These are phyloP conservation scores for Zaprionus lineosus DNA, from an alignment of 2,888 invertebrate species.

Conservation along the genomic window DNA sequence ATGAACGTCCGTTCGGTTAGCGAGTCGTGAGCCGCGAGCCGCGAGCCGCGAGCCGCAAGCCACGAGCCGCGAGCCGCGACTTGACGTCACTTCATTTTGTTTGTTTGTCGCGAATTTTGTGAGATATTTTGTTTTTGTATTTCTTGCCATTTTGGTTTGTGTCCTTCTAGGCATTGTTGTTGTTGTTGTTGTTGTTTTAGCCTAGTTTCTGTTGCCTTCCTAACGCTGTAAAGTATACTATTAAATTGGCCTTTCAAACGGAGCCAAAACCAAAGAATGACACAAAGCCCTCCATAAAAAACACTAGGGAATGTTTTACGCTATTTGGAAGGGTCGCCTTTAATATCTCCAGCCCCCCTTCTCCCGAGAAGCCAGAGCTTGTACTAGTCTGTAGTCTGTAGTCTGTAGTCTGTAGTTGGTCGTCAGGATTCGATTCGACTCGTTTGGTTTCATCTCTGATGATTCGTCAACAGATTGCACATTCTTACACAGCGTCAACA, in stretches of 20 bases:
- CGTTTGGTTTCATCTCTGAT: slow-evolving; percentile 51
- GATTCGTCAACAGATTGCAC: slow-evolving; percentile 65
- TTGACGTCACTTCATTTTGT: slow-evolving; percentile 72
- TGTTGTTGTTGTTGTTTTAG: slow-evolving; percentile 3
- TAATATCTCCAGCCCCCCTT: not conserved
- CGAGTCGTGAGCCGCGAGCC: slow-evolving; percentile 41
- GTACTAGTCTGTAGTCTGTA: slow-evolving; percentile 4
- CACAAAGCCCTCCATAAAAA: slow-evolving; percentile 54
- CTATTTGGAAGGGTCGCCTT: slow-evolving; percentile 35
- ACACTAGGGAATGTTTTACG: slow-evolving; percentile 55
- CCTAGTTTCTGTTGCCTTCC: slow-evolving; percentile 61
- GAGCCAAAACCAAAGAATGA: slow-evolving; percentile 56
- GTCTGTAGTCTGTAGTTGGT: slow-evolving; percentile 15
- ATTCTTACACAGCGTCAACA: no score
- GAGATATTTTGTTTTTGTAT: slow-evolving; percentile 28
- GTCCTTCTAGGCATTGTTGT: slow-evolving; percentile 41
- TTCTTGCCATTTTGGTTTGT: no score
- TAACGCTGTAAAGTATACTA: slow-evolving; percentile 77
- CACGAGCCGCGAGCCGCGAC: slow-evolving; percentile 22
- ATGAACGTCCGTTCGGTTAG: slow-evolving; percentile 71
- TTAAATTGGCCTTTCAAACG: slow-evolving; percentile 79
- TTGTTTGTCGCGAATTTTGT: slow-evolving; percentile 63
- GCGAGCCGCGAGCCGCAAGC: no score
- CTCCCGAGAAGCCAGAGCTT: not conserved
- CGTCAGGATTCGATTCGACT: slow-evolving; percentile 31